phyloP scores from a whole-genome alignment of 2,797 vertebrate genomes.

The Microcaecilia unicolor region DNA sequence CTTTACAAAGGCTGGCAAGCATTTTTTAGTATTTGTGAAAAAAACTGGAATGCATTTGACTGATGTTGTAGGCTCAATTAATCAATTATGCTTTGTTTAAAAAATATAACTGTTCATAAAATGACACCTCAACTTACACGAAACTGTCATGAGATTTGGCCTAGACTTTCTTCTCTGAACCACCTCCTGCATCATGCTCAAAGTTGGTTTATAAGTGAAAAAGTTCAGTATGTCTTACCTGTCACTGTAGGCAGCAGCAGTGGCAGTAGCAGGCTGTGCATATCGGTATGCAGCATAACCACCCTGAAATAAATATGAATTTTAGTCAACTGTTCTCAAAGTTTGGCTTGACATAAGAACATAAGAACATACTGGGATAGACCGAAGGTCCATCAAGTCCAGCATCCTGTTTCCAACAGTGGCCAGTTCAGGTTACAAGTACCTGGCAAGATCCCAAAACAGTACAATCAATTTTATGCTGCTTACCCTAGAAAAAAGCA shows the following conservation, averaged over 20 bases:
- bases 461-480: too few relatives aligned
- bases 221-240: conserved; percentile 72
- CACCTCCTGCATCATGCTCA: conserved; percentile 8
- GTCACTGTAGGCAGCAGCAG: conserved; percentile 95
- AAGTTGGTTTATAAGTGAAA: too few relatives aligned
- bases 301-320: conserved; percentile 64
- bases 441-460: too few relatives aligned
- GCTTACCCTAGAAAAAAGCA: too few relatives aligned
- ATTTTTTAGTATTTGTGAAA: background rate
- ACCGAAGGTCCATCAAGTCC: too few relatives aligned
- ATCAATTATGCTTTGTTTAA: conserved; percentile 2
- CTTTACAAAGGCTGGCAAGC: background rate
- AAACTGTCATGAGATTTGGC: conserved; percentile 39
- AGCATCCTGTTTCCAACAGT: too few relatives aligned
- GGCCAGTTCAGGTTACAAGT: too few relatives aligned
- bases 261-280: conserved; percentile 88
- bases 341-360: too few relatives aligned
- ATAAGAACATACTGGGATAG: too few relatives aligned
- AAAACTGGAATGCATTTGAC: conserved; percentile 1
- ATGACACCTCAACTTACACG: conserved; percentile 23
- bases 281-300: conserved; percentile 94
- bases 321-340: too few relatives aligned
- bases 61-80: conserved; percentile 22
- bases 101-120: conserved; percentile 24
- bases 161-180: conserved; percentile 23